These are phyloP conservation scores for Hycleus phaleratus DNA, from an alignment of 1,140 invertebrate species.

Conservation along the genomic window DNA sequence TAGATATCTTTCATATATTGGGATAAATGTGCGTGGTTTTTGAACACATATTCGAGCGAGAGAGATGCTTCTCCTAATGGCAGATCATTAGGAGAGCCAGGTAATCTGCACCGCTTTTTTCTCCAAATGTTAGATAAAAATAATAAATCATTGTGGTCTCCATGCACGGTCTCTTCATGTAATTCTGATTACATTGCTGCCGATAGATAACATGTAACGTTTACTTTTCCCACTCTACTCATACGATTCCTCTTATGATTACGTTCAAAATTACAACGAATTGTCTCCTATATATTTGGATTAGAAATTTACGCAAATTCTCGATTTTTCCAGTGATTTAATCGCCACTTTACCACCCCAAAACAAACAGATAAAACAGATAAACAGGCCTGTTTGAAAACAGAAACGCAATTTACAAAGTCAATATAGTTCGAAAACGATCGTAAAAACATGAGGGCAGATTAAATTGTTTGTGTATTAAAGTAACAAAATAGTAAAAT, in stretches of 20 bases:
- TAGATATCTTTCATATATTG: background rate
- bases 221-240: no score
- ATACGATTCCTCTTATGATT: no score
- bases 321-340: no score
- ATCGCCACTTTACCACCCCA: background rate
- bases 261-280: no score
- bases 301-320: no score
- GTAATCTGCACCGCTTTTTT: conserved; percentile 31
- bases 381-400: conserved; percentile 2
- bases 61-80: conserved; percentile 21
- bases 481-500: background rate
- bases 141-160: conserved; percentile 34
- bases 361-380: conserved; percentile 12
- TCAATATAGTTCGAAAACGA: background rate
- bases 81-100: conserved; percentile 31
- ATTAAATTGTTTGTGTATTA: conserved; percentile 9
- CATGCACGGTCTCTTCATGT: conserved; percentile 24
- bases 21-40: background rate
- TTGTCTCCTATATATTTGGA: no score
- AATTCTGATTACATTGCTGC: conserved; percentile 26
- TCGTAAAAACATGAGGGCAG: conserved; percentile 9
- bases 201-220: background rate
- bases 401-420: conserved; percentile 13
- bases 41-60: background rate
- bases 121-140: conserved; percentile 30